Percentiles rank a stretch among this genome's conserved stretches.
phyloP scores from a whole-genome alignment of 30 jellyfish, hydroid and myxozoan genomes.

The Chrysaora quinquecirrha region DNA sequence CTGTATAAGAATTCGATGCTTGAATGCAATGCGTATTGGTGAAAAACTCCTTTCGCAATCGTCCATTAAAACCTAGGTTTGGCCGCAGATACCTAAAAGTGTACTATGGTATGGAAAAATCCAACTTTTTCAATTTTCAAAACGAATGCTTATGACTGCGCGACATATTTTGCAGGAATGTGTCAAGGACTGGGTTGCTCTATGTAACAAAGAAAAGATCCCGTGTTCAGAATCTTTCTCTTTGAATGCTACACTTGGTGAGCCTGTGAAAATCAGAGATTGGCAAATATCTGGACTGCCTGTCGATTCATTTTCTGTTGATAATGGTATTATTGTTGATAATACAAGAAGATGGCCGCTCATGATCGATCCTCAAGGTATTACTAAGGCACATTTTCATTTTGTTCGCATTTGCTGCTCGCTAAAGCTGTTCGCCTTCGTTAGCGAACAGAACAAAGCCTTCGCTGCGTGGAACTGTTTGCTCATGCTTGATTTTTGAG shows the following conservation, averaged over 20 bases:
- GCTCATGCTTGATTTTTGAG: too few species aligned
- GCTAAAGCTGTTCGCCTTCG: too few species aligned
- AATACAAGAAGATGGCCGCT: conserved; percentile 98
- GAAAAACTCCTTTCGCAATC: too few species aligned
- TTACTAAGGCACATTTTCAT: too few species aligned
- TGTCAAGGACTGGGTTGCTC: conserved; percentile 81
- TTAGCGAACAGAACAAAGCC: too few species aligned
- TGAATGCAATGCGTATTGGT: too few species aligned
- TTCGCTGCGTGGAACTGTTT: too few species aligned
- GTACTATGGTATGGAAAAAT: too few species aligned
- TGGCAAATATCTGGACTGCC: conserved; percentile 99
- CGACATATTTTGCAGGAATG: conserved; percentile 64
- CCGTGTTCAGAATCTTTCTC: conserved; percentile 88
- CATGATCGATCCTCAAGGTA: conserved; percentile 99
- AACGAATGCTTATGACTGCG: background rate
- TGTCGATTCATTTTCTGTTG: conserved; percentile 97
- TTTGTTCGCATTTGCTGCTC: too few species aligned
- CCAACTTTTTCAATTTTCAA: background rate
- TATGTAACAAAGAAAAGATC: conserved; percentile 73
- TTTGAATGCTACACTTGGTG: conserved; percentile 89
- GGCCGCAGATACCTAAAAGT: too few species aligned
- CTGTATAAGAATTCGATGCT: too few species aligned
- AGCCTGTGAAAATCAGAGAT: conserved; percentile 91
- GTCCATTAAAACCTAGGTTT: too few species aligned
- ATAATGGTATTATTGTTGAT: conserved; percentile 91